These are phyloP conservation scores for Aphyosemion australe DNA, from an alignment of 2,113 vertebrate species.

Conservation along the genomic window DNA sequence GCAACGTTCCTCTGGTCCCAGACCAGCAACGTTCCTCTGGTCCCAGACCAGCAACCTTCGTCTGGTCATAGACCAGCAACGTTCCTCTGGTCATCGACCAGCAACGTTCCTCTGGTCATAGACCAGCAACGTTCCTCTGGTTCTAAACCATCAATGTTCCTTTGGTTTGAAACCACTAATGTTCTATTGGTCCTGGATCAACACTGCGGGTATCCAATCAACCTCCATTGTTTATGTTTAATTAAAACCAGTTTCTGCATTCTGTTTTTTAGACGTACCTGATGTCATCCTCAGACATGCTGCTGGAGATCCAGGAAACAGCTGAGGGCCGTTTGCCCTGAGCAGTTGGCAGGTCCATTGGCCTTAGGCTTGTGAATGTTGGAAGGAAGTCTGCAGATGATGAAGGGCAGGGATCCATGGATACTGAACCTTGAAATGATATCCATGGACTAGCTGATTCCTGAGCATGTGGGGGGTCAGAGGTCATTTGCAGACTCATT, in stretches of 20 bases:
- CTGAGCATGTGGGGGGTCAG: not conserved
- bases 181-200: too few relatives aligned
- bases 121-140: too few relatives aligned
- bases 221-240: too few relatives aligned
- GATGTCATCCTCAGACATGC: not conserved
- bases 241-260: not conserved
- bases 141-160: too few relatives aligned
- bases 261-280: conserved; percentile 48
- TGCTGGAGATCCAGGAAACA: conserved; percentile 18
- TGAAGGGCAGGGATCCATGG: not conserved
- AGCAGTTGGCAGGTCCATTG: conserved; percentile 31
- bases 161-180: too few relatives aligned
- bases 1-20: too few relatives aligned
- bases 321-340: conserved; percentile 19
- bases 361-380: conserved; percentile 67
- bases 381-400: conserved; percentile 45
- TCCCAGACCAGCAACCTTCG: too few relatives aligned
- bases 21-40: too few relatives aligned
- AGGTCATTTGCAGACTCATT: not conserved
- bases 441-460: not conserved
- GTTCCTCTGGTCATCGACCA: too few relatives aligned
- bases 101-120: too few relatives aligned
- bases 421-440: not conserved
- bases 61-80: too few relatives aligned
- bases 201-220: too few relatives aligned